A percentile compares a stretch with the other conserved stretches of the same genome.
Evolutionary conservation across 2,888 invertebrate genomes (phyloP).

Genomic region (Vanessa cardui): DNA sequence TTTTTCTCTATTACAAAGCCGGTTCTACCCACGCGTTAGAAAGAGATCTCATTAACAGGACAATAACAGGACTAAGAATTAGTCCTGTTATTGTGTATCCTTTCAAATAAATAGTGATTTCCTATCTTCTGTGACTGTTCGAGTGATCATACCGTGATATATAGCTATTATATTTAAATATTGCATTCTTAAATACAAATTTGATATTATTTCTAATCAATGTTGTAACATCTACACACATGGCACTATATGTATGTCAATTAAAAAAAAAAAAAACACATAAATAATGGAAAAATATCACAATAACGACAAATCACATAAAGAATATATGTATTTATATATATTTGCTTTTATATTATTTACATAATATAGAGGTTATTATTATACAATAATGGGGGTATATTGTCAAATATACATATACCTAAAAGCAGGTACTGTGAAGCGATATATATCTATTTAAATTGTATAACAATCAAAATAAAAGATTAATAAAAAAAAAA

Average conservation of each 20-base stretch:
- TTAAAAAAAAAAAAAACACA: neutral
- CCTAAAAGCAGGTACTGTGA: conserved; percentile 72
- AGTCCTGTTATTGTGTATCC: too few relatives aligned
- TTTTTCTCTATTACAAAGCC: too few relatives aligned
- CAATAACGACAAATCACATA: conserved; percentile 38
- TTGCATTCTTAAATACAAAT: neutral
- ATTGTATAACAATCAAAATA: neutral
- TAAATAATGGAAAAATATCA: conserved; percentile 38
- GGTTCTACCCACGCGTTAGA: too few relatives aligned
- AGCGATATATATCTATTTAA: conserved; percentile 44
- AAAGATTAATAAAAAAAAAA: conserved; percentile 3
- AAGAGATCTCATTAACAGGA: too few relatives aligned
- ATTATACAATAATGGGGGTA: conserved; percentile 49
- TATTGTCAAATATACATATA: conserved; percentile 64
- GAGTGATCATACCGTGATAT: neutral
- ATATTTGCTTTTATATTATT: conserved; percentile 45
- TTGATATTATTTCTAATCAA: conserved; percentile 2
- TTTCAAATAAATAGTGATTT: too few relatives aligned
- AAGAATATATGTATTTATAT: conserved; percentile 36
- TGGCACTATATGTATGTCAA: conserved; percentile 31
- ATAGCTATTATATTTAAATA: neutral
- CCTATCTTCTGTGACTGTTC: too few relatives aligned
- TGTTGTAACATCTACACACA: conserved; percentile 11
- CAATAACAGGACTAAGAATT: too few relatives aligned
- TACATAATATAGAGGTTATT: conserved; percentile 44